A percentile compares a stretch with the other conserved stretches of the same genome.
These are phyloP conservation scores for Pseudanteris insignis DNA, from an alignment of 2,888 invertebrate species.

Conservation along the genomic window DNA sequence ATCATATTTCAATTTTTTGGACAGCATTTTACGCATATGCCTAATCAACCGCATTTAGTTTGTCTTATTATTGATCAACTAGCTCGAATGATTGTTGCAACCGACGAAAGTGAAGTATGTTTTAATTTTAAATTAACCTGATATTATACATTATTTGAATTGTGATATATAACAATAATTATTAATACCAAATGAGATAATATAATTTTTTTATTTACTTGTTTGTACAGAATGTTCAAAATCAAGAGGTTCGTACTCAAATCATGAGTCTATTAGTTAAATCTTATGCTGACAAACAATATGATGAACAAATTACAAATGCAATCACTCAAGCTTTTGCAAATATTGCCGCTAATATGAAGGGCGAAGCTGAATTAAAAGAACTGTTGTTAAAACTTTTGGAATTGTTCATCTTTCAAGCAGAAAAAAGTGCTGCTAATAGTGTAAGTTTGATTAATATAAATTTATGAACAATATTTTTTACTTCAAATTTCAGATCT, in stretches of 20 bases:
- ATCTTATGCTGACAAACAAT: slow-evolving; percentile 38
- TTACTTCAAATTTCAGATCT: too few relatives aligned
- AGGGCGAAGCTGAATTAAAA: slow-evolving; percentile 84
- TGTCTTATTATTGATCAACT: slow-evolving; percentile 96
- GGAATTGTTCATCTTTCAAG: slow-evolving; percentile 94
- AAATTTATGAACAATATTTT: too few relatives aligned
- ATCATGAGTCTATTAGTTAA: slow-evolving; percentile 74
- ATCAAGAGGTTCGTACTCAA: slow-evolving; percentile 78
- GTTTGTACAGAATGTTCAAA: slow-evolving; percentile 50
- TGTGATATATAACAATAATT: too few relatives aligned
- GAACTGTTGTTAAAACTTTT: slow-evolving; percentile 88
- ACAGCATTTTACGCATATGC: slow-evolving; percentile 92
- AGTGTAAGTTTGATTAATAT: too few relatives aligned
- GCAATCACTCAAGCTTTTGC: slow-evolving; percentile 96
- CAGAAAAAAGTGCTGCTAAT: too few relatives aligned
- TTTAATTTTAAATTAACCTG: too few relatives aligned
- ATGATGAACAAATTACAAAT: slow-evolving; percentile 73
- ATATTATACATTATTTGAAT: too few relatives aligned
- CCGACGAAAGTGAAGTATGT: slow-evolving; percentile 57
- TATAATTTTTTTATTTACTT: too few relatives aligned
- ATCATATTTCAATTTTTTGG: slow-evolving; percentile 97
- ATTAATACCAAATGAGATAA: too few relatives aligned
- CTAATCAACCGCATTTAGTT: slow-evolving; percentile 81
- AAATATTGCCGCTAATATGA: slow-evolving; percentile 93
- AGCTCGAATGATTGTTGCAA: slow-evolving; percentile 97